Evolutionary conservation across 2,113 vertebrate genomes (phyloP).

Genomic region (Peucedramus taeniatus): DNA sequence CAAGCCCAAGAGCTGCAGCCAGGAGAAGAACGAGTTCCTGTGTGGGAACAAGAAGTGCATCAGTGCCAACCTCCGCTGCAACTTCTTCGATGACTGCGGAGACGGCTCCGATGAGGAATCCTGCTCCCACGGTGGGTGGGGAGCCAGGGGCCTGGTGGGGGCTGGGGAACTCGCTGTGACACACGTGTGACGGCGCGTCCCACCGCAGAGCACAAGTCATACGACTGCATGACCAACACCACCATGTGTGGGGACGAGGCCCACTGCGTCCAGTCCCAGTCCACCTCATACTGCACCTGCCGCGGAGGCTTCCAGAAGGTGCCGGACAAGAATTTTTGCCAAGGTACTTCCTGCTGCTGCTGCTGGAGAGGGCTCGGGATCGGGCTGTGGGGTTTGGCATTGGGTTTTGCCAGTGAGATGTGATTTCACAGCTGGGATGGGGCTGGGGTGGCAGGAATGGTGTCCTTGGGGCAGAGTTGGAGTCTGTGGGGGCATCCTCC

Average conservation of each 20-base stretch:
- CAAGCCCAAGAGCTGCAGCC: constrained; percentile 75
- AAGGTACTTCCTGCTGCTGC: constrained; percentile 66
- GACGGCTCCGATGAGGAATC: constrained; percentile 89
- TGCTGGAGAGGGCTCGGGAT: accelerated
- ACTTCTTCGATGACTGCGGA: constrained; percentile 93
- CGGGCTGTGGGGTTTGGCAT: accelerated
- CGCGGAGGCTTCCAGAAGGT: constrained; percentile 88
- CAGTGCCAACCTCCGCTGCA: constrained; percentile 84
- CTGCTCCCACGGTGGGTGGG: constrained; percentile 75
- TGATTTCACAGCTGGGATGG: accelerated
- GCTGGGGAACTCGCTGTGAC: accelerated
- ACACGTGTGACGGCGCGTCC: background rate
- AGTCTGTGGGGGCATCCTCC: no score
- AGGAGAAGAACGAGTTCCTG: constrained; percentile 88
- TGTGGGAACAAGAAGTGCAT: constrained; percentile 87
- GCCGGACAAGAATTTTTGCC: constrained; percentile 79
- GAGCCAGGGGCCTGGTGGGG: accelerated
- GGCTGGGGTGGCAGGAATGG: no score
- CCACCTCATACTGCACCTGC: constrained; percentile 87
- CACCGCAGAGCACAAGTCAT: constrained; percentile 79
- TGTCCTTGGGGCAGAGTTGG: background rate
- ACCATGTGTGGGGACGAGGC: constrained; percentile 89
- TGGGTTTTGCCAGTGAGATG: background rate
- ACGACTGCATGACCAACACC: constrained; percentile 83
- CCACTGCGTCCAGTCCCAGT: constrained; percentile 79